phyloP scores from a whole-genome alignment of 2,113 vertebrate species.

The Noturus placidus region DNA sequence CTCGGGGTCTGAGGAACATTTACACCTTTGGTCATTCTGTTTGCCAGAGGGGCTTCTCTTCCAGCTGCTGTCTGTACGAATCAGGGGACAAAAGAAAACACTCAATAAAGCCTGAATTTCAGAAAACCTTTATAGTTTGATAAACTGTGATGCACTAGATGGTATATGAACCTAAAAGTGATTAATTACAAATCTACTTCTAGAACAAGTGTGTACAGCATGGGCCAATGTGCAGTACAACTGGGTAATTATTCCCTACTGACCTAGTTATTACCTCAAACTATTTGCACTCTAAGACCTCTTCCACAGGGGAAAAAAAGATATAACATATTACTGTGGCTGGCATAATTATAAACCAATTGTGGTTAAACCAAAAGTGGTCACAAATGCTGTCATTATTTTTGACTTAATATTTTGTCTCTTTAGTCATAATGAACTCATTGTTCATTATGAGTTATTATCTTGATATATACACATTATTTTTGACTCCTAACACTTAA shows the following conservation, averaged over 20 bases:
- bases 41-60: conserved; percentile 21
- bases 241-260: background rate
- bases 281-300: background rate
- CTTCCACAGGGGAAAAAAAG: too few species aligned
- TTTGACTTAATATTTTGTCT: background rate
- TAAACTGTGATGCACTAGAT: background rate
- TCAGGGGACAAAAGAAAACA: conserved; percentile 1
- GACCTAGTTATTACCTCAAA: background rate
- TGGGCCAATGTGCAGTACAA: too few species aligned
- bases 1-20: conserved; percentile 23
- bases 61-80: conserved; percentile 16
- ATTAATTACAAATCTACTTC: background rate
- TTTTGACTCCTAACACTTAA: too few species aligned
- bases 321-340: background rate
- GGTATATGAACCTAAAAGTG: background rate
- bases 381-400: too few species aligned
- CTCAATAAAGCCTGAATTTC: background rate
- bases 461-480: too few species aligned
- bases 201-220: background rate
- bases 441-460: too few species aligned
- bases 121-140: background rate
- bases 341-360: too few species aligned
- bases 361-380: too few species aligned
- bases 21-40: conserved; percentile 52
- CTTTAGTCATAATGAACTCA: background rate